Evolutionary conservation across 2,888 invertebrate species (phyloP).

Genomic region (Brenthis hecate): DNA sequence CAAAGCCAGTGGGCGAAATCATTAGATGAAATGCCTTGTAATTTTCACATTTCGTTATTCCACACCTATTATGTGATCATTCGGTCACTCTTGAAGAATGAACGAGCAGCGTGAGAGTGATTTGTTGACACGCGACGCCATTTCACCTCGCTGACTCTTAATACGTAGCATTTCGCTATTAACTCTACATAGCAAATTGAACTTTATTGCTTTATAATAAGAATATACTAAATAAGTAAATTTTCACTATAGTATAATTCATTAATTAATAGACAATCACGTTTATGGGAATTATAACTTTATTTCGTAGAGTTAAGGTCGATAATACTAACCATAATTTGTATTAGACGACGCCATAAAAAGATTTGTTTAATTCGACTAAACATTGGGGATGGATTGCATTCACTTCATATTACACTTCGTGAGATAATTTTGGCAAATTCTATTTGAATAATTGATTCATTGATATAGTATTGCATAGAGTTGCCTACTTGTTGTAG

Average conservation of each 20-base stretch:
- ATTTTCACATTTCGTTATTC: slow-evolving; percentile 47
- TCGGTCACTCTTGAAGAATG: slow-evolving; percentile 43
- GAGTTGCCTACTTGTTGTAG: too few relatives aligned
- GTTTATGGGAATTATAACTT: slow-evolving; percentile 11
- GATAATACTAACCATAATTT: not conserved
- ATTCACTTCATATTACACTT: slow-evolving; percentile 29
- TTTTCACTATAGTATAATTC: not conserved
- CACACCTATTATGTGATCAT: slow-evolving; percentile 42
- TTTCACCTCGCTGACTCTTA: slow-evolving; percentile 42
- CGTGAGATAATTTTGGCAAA: slow-evolving; percentile 36
- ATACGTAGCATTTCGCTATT: slow-evolving; percentile 9
- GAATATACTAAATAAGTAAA: not conserved
- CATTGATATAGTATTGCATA: not conserved
- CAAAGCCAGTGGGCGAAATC: slow-evolving; percentile 37
- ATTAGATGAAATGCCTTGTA: slow-evolving; percentile 40
- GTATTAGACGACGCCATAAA: slow-evolving; percentile 35
- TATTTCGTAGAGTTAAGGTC: slow-evolving; percentile 17
- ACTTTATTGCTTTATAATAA: not conserved
- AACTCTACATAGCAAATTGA: not conserved
- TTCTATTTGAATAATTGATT: slow-evolving; percentile 5
- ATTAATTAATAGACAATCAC: not conserved
- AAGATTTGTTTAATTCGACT: slow-evolving; percentile 40
- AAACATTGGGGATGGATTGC: slow-evolving; percentile 39
- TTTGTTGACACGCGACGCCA: slow-evolving; percentile 49
- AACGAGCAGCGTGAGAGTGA: slow-evolving; percentile 48